Base-by-base conservation (phyloP, 1,140 invertebrate species). In the Achroia grisella region DNA sequence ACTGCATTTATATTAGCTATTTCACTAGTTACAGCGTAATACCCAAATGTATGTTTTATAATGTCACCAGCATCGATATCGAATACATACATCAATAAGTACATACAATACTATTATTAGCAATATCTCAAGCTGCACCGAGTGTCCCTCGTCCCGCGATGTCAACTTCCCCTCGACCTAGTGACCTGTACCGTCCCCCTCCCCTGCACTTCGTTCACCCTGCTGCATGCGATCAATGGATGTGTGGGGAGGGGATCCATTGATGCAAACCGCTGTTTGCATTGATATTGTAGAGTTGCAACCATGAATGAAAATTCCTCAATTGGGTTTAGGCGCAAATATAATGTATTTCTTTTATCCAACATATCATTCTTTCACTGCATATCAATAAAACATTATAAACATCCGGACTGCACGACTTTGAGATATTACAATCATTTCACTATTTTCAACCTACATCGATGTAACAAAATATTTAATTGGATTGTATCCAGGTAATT, bases 201-300 rank as follows among this genome's bases (percentile, higher is more conserved):
- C 36, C 12, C 27, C 34, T 32, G 39, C 29, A 4, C 33, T 39
- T 23, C 34, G 13, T 15, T 9, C 4, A 14, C 43, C 45, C 28
- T 41, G 45, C 45, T 48, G 49, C 44, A 51, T 23, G 42, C 56
- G 66, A 71, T 77, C 68, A 74, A 77, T 77, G 68, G 47, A 66
- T 43, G 50, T 49, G 44, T 14, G 45, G 46, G 39, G 27, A 13
- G 49, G 47, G 44, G 45, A 29, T 36, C 48, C 62, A 59, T 60
- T 65, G 51, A 58, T 46, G 49, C 32, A 29, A 33, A 39, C 33
- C 34, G 37, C 17, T 37, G 35, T 42, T 37, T 37, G 50, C 53
- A 56, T 53, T 61, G 46, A 59, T 39, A 37, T 44, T 48, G 37
- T 37, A 37, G 36, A 47, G 39, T 50, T 53, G 46, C 48, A 47